A percentile compares a stretch with the other conserved stretches of the same genome.
Evolutionary conservation across 2,113 vertebrate species (phyloP).

Genomic region (Polyodon spathula): DNA sequence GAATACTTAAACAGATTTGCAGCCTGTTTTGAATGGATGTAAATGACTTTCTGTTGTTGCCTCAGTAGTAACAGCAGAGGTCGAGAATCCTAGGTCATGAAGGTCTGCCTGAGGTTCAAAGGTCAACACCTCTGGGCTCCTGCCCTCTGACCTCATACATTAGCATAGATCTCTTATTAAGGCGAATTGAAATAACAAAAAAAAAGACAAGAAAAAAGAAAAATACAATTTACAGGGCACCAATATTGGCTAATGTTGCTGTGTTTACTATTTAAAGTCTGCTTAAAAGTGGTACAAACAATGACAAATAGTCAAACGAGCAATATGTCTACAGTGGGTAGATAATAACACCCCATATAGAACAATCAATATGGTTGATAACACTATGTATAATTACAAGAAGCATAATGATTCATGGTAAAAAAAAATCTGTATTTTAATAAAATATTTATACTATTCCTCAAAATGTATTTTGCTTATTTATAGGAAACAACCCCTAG

Average conservation of each 20-base stretch:
- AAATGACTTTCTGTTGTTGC: constrained; percentile 9
- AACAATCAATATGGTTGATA: not conserved
- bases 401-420: not conserved
- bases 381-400: not conserved
- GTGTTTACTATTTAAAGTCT: not conserved
- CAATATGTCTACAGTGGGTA: not conserved
- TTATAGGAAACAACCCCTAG: too few species aligned
- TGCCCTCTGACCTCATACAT: constrained; percentile 34
- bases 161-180: constrained; percentile 22
- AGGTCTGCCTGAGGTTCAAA: constrained; percentile 28
- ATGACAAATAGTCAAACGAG: not conserved
- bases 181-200: too few species aligned
- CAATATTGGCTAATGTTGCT: too few species aligned
- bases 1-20: not conserved
- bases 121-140: constrained; percentile 33
- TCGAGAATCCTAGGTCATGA: constrained; percentile 23
- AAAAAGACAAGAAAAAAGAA: too few species aligned
- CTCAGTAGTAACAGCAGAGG: constrained; percentile 16
- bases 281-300: not conserved
- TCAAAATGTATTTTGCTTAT: too few species aligned
- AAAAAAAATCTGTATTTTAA: not conserved
- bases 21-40: too few species aligned
- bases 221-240: not conserved
- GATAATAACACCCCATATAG: not conserved
- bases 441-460: too few species aligned